phyloP scores from a whole-genome alignment of 2,888 invertebrate species.

The Cryptosula pallasiana region DNA sequence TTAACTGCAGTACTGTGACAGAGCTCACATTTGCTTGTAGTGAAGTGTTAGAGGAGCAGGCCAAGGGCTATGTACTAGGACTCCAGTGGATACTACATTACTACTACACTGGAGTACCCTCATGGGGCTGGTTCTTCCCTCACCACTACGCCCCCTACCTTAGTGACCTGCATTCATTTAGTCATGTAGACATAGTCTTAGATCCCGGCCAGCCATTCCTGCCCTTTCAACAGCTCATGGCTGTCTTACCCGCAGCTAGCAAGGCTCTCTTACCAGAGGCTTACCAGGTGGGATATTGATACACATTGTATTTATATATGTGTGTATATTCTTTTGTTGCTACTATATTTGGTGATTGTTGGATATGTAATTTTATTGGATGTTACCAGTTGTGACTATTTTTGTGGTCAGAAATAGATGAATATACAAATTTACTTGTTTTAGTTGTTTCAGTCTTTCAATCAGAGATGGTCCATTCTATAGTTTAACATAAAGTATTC shows the following conservation, averaged over 20 bases:
- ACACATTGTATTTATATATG: no score
- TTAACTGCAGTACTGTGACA: no score
- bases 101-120: constrained; percentile 91
- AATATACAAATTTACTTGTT: no score
- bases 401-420: no score
- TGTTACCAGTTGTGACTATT: no score
- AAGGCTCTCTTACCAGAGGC: constrained; percentile 84
- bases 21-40: constrained; percentile 59
- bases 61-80: constrained; percentile 82
- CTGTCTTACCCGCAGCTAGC: constrained; percentile 96
- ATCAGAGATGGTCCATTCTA: no score
- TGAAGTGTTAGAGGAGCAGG: constrained; percentile 72
- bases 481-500: no score
- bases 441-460: no score
- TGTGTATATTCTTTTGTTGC: no score
- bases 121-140: constrained; percentile 96
- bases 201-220: constrained; percentile 80
- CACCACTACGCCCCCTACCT: constrained; percentile 95
- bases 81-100: constrained; percentile 95
- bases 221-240: constrained; percentile 95
- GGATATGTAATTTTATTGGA: no score
- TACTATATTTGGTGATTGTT: no score
- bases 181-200: constrained; percentile 69
- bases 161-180: constrained; percentile 81
- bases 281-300: constrained; percentile 13